Evolutionary conservation across 1,140 invertebrate genomes (phyloP).

Genomic region (Halesus radiatus): DNA sequence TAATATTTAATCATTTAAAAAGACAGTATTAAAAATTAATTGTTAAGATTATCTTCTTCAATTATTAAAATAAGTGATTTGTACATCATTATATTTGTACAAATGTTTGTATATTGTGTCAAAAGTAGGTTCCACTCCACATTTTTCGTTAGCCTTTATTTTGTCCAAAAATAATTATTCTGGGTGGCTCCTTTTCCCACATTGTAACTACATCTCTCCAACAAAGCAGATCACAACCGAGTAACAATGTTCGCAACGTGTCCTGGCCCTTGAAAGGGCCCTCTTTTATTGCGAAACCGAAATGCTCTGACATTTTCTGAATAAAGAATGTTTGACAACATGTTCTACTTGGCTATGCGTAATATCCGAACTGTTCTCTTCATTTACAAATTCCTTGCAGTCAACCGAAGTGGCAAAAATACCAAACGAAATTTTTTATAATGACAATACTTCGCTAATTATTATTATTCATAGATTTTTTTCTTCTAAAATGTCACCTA

Average conservation of each 20-base stretch:
- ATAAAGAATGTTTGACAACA: constrained; percentile 56
- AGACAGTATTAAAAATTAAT: too few relatives aligned
- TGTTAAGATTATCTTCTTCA: too few relatives aligned
- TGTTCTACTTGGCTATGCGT: constrained; percentile 48
- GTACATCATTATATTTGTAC: too few relatives aligned
- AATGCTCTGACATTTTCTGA: constrained; percentile 46
- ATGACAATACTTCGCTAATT: too few relatives aligned
- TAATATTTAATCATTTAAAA: too few relatives aligned
- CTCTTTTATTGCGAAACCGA: neutral
- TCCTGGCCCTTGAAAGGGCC: constrained; percentile 1
- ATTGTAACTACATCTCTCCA: neutral
- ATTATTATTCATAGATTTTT: too few relatives aligned
- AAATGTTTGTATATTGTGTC: too few relatives aligned
- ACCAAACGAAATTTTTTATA: too few relatives aligned
- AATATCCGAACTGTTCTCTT: constrained; percentile 43
- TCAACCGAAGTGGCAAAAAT: constrained; percentile 15
- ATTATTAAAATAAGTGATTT: too few relatives aligned
- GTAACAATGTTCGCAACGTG: constrained; percentile 45
- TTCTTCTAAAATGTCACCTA: too few relatives aligned
- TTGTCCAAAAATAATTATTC: neutral
- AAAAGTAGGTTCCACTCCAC: too few relatives aligned
- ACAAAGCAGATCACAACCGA: constrained; percentile 18
- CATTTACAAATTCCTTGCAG: constrained; percentile 20
- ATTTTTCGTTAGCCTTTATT: too few relatives aligned
- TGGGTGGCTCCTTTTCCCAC: neutral